A percentile compares a stretch with the other conserved stretches of the same genome.
These are phyloP conservation scores for Xylophagus ater DNA, from an alignment of 2,888 invertebrate species.

Conservation along the genomic window DNA sequence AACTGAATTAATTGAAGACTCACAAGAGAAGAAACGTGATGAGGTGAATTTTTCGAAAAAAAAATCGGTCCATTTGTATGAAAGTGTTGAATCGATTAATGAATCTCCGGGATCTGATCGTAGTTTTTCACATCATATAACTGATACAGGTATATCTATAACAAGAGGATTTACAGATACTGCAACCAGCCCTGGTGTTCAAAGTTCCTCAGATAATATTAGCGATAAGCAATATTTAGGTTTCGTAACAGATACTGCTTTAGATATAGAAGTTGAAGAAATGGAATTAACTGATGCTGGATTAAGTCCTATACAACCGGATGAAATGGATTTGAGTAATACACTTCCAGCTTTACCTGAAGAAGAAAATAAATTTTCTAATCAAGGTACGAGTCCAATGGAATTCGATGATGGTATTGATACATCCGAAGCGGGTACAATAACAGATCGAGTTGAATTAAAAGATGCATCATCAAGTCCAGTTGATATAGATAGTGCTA, in stretches of 20 bases:
- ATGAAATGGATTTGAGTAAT: constrained; percentile 36
- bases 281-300: constrained; percentile 46
- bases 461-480: constrained; percentile 46
- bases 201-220: constrained; percentile 28
- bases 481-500: constrained; percentile 31
- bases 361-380: constrained; percentile 37
- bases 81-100: constrained; percentile 32
- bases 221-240: constrained; percentile 24
- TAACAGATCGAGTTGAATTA: constrained; percentile 42
- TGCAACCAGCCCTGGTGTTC: constrained; percentile 38
- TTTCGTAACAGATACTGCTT: constrained; percentile 40
- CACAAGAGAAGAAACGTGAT: constrained; percentile 37
- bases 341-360: constrained; percentile 33
- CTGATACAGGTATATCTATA: constrained; percentile 45
- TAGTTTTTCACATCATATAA: constrained; percentile 43
- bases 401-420: constrained; percentile 41
- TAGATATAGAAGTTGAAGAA: constrained; percentile 40
- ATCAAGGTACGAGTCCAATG: constrained; percentile 43
- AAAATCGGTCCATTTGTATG: constrained; percentile 42
- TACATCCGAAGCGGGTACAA: constrained; percentile 43
- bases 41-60: constrained; percentile 44
- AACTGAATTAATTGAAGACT: constrained; percentile 20
- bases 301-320: constrained; percentile 45
- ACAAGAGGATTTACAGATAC: constrained; percentile 41
- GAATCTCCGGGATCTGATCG: constrained; percentile 39